phyloP scores from a whole-genome alignment of 37 sponge, comb jelly and placozoan genomes.

The Tethya wilhelma region DNA sequence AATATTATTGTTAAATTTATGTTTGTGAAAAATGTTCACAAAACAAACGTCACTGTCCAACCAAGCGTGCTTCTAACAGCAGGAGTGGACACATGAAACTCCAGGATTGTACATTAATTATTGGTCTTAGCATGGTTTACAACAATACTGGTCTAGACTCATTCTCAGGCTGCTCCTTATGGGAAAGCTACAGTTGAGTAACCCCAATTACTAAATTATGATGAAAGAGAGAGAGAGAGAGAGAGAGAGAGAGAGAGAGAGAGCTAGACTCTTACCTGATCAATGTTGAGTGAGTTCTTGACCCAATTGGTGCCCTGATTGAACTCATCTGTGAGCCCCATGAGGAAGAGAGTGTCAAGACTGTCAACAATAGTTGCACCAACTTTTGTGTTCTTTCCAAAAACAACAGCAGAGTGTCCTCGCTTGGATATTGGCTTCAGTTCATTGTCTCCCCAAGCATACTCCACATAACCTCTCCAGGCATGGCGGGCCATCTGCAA shows the following conservation, averaged over 20 bases:
- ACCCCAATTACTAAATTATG: too few relatives aligned
- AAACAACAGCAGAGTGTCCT: slow-evolving; percentile 79
- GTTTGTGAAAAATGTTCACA: too few relatives aligned
- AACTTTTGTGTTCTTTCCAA: slow-evolving; percentile 68
- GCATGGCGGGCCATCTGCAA: slow-evolving; percentile 91
- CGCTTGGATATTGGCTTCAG: slow-evolving; percentile 70
- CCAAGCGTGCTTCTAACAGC: too few relatives aligned
- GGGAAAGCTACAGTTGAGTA: too few relatives aligned
- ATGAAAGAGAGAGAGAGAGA: slow-evolving; percentile 50
- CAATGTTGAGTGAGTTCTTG: slow-evolving; percentile 47
- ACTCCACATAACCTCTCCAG: slow-evolving; percentile 80
- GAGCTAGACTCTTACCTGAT: slow-evolving; percentile 70
- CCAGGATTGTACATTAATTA: background rate
- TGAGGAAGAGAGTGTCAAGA: slow-evolving; percentile 86
- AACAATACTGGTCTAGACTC: too few relatives aligned
- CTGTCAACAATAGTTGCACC: slow-evolving; percentile 92
- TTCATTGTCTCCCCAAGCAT: slow-evolving; percentile 91
- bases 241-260: slow-evolving; percentile 52
- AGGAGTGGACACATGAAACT: background rate
- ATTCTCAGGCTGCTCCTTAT: too few relatives aligned
- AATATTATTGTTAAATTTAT: too few relatives aligned
- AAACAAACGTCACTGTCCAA: too few relatives aligned
- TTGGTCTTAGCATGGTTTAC: too few relatives aligned
- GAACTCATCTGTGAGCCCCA: slow-evolving; percentile 82
- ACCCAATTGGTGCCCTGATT: slow-evolving; percentile 85